Percentiles rank a stretch among this genome's conserved stretches.
Conservation (phyloP, 2,797 vertebrate species). For the Monodelphis domestica region DNA sequence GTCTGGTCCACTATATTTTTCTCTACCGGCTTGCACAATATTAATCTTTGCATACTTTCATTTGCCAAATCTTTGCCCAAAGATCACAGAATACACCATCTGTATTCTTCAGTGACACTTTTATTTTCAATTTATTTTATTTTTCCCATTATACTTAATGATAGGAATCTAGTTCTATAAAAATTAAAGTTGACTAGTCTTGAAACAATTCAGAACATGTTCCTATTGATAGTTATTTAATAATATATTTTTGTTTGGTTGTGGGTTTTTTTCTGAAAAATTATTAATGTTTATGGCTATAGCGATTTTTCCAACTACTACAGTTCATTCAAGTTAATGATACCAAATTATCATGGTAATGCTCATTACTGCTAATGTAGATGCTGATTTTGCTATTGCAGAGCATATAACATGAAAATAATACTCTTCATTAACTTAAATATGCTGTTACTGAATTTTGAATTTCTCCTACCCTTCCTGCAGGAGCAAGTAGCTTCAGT, state of each 20-base stretch:
- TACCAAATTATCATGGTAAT: background rate
- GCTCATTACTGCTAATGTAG: background rate
- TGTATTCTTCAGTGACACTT: background rate
- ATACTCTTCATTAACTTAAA: background rate
- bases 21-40: background rate
- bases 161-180: background rate
- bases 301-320: background rate
- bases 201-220: background rate
- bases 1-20: background rate
- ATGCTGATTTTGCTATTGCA: constrained; percentile 31
- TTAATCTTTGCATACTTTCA: background rate
- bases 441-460: constrained; percentile 40
- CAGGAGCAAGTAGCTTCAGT: constrained; percentile 25
- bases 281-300: background rate
- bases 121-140: background rate
- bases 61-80: background rate
- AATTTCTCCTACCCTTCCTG: background rate
- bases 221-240: background rate
- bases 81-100: background rate
- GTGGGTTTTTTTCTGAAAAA: background rate
- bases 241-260: too few species aligned
- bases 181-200: background rate
- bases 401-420: constrained; percentile 35
- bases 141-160: background rate
- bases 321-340: background rate